phyloP scores from a whole-genome alignment of 2,113 vertebrate species.

The Callaeas wilsoni region DNA sequence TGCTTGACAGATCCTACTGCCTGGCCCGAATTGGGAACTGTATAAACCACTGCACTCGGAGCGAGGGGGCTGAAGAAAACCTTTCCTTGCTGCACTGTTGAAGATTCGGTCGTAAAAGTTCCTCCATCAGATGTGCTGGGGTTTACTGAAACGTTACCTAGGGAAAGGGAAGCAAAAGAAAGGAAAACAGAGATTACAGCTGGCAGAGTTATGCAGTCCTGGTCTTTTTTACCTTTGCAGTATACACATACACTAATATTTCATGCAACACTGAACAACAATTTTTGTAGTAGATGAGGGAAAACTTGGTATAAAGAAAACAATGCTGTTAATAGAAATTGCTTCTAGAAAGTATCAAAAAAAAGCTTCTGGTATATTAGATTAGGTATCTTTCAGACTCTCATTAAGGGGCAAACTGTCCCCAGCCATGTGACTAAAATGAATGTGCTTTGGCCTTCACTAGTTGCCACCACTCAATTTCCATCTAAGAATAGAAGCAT shows the following conservation, averaged over 20 bases:
- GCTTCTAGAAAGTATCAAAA: neutral
- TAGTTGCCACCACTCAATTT: conserved; percentile 49
- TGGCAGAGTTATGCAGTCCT: neutral
- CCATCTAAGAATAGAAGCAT: conserved; percentile 59
- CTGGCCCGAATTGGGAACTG: conserved; percentile 82
- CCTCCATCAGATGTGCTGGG: conserved; percentile 78
- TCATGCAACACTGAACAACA: neutral
- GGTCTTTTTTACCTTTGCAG: neutral
- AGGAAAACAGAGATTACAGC: neutral
- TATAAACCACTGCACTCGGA: conserved; percentile 88
- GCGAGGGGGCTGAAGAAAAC: conserved; percentile 83
- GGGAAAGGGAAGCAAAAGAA: neutral
- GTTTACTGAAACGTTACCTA: conserved; percentile 86
- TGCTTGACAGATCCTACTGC: conserved; percentile 86
- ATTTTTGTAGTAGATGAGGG: neutral
- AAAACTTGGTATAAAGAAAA: neutral
- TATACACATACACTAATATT: neutral
- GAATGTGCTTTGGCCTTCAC: conserved; percentile 44
- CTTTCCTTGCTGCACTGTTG: conserved; percentile 76
- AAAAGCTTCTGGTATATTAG: neutral
- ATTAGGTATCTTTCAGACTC: conserved; percentile 11
- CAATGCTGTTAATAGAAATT: neutral
- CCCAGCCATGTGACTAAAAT: conserved; percentile 14
- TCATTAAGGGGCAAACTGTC: conserved; percentile 8
- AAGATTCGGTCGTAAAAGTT: conserved; percentile 78